Evolutionary conservation across 2,113 vertebrate genomes (phyloP).

Genomic region (Clupea harengus): DNA sequence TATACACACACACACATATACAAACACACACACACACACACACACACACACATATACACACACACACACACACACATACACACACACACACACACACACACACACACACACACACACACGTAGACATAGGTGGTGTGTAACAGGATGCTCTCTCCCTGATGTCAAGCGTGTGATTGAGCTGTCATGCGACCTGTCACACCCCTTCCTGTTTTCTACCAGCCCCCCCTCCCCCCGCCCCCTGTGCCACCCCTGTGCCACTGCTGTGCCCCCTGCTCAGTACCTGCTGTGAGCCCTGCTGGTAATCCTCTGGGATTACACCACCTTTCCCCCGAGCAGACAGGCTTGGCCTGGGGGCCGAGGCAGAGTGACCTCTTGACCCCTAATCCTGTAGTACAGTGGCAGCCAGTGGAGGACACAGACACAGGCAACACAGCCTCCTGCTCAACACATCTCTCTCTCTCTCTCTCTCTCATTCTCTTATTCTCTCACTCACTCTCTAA

Average conservation of each 20-base stretch:
- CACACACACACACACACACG: background rate
- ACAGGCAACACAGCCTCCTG: background rate
- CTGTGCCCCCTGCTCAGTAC: background rate
- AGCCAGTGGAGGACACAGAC: background rate
- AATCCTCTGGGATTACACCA: background rate
- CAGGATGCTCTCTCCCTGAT: background rate
- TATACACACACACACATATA: background rate
- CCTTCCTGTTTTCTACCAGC: background rate
- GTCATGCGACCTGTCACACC: background rate
- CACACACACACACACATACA: background rate
- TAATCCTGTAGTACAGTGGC: background rate
- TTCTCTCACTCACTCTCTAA: background rate
- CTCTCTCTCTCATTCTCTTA: background rate
- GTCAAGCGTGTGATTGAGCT: background rate
- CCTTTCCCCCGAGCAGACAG: background rate
- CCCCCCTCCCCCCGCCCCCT: no score
- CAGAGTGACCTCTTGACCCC: no score
- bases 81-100: background rate
- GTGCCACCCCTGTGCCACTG: background rate
- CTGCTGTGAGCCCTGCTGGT: background rate
- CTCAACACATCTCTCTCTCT: background rate
- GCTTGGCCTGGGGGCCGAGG: background rate
- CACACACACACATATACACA: background rate
- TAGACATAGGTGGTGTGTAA: background rate
- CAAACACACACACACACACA: background rate